phyloP scores from a whole-genome alignment of 2,113 vertebrate species.

The Gasterosteus nipponicus region DNA sequence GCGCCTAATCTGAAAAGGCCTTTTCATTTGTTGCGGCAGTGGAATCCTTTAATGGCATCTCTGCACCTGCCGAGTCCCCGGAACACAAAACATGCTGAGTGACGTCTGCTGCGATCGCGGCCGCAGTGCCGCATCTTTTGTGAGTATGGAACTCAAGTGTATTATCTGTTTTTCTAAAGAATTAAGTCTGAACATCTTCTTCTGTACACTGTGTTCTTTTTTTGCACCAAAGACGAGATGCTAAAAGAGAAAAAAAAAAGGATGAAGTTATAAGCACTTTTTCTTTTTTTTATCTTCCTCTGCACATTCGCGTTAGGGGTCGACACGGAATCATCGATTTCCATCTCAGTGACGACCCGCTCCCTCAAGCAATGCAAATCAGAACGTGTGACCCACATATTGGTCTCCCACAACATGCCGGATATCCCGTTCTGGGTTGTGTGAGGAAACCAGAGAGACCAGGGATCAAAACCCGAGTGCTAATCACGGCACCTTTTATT shows the following conservation, averaged over 20 bases:
- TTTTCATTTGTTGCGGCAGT: slow-evolving; percentile 16
- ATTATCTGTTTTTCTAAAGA: background rate
- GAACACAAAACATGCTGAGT: background rate
- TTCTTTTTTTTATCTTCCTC: background rate
- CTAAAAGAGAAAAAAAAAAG: background rate
- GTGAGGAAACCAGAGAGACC: background rate
- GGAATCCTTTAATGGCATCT: slow-evolving; percentile 8
- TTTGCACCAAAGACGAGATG: background rate
- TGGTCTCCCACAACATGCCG: background rate
- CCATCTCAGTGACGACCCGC: background rate
- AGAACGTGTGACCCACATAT: background rate
- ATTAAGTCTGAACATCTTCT: background rate
- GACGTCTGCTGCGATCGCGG: background rate
- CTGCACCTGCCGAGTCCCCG: background rate
- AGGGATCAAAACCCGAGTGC: background rate
- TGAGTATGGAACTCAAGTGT: background rate
- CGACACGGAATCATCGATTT: background rate
- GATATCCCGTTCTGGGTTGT: no score
- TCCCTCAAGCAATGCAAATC: background rate
- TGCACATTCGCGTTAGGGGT: background rate
- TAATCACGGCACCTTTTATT: background rate
- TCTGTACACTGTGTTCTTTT: background rate
- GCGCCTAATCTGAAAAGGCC: slow-evolving; percentile 33
- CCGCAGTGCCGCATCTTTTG: background rate
- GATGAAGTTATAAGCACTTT: no score